Conservation (phyloP, 1,140 invertebrate species). For the Harlomillsia oculata region DNA sequence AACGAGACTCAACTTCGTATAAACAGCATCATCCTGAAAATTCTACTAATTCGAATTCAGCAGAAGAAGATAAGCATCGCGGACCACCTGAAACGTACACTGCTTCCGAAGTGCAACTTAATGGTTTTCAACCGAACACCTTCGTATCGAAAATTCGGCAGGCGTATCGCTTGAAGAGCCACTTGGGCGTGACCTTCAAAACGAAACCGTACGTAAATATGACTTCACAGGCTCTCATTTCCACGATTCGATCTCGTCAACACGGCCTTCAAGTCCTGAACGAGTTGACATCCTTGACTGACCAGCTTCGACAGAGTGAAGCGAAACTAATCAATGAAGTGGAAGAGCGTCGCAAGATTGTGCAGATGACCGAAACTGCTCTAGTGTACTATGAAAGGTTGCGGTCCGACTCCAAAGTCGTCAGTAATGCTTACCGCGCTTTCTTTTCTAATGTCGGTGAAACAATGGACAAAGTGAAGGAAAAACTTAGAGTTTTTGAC, state of each 20-base stretch:
- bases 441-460: slow-evolving; percentile 26
- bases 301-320: slow-evolving; percentile 23
- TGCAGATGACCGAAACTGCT: slow-evolving; percentile 31
- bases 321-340: slow-evolving; percentile 28
- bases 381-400: slow-evolving; percentile 35
- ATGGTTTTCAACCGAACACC: slow-evolving; percentile 23
- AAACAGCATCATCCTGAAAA: neutral
- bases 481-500: slow-evolving; percentile 30
- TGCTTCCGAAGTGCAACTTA: slow-evolving; percentile 30
- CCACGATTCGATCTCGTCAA: slow-evolving; percentile 30
- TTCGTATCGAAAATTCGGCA: slow-evolving; percentile 28
- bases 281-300: slow-evolving; percentile 23
- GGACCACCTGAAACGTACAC: slow-evolving; percentile 35
- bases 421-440: slow-evolving; percentile 33
- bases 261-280: slow-evolving; percentile 32
- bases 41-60: slow-evolving; percentile 16
- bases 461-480: slow-evolving; percentile 28
- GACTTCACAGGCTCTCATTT: slow-evolving; percentile 26
- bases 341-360: slow-evolving; percentile 33
- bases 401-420: slow-evolving; percentile 31
- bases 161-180: slow-evolving; percentile 31
- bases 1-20: neutral
- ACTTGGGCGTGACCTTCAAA: slow-evolving; percentile 33
- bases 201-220: slow-evolving; percentile 34
- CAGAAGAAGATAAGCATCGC: slow-evolving; percentile 27